phyloP scores from a whole-genome alignment of 2,888 invertebrate genomes.

The Eilema caniola region DNA sequence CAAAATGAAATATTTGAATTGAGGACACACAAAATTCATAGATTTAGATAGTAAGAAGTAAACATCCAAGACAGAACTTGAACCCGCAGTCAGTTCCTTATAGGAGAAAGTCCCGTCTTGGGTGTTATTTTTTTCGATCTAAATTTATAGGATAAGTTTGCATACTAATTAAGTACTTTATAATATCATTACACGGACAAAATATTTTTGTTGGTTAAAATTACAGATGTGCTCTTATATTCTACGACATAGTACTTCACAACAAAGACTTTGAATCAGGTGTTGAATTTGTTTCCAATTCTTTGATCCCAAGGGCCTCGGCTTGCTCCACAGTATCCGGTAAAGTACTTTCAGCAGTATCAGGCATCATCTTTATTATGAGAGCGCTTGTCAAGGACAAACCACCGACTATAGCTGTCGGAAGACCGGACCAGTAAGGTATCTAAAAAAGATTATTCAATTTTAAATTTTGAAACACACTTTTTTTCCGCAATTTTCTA shows the following conservation, averaged over 20 bases:
- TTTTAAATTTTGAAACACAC: not conserved
- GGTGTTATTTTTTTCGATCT: too few relatives aligned
- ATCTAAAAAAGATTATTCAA: not conserved
- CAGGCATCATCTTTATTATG: not conserved
- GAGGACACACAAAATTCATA: too few relatives aligned
- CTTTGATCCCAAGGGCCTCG: not conserved
- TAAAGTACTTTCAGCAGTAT: not conserved
- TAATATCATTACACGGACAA: too few relatives aligned
- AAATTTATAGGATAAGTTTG: too few relatives aligned
- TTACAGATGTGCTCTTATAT: not conserved
- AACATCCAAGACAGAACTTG: too few relatives aligned
- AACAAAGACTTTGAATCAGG: not conserved
- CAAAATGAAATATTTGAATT: too few relatives aligned
- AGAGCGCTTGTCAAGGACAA: not conserved
- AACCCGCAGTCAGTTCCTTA: too few relatives aligned
- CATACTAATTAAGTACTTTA: too few relatives aligned
- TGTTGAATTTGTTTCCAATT: not conserved
- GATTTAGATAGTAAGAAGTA: too few relatives aligned
- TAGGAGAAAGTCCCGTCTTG: too few relatives aligned
- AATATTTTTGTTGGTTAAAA: too few relatives aligned
- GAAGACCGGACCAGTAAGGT: not conserved
- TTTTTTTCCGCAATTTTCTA: too few relatives aligned
- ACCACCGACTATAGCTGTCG: not conserved
- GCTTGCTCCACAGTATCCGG: constrained; percentile 2
- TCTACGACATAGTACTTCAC: not conserved